A percentile compares a stretch with the other conserved stretches of the same genome.
phyloP scores from a whole-genome alignment of 1,140 invertebrate species.

The Hylyphantes graminicola region DNA sequence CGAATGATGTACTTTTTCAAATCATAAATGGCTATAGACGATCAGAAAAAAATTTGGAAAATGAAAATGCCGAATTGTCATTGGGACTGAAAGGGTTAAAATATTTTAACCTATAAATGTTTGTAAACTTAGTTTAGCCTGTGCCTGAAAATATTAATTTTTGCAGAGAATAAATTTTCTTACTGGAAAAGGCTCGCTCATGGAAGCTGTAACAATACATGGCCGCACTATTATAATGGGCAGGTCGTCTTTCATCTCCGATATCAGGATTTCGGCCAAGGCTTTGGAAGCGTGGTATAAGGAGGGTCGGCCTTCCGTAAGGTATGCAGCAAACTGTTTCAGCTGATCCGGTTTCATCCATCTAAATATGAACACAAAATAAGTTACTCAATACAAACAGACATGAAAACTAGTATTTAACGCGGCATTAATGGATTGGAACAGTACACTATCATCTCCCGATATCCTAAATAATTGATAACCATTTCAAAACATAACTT shows the following conservation, averaged over 20 bases:
- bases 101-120: neutral
- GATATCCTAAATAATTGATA: no score
- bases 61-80: no score
- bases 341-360: constrained; percentile 70
- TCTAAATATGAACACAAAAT: constrained; percentile 23
- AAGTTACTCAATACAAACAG: no score
- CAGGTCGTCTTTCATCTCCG: constrained; percentile 66
- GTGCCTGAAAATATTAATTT: neutral
- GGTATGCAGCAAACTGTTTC: constrained; percentile 39
- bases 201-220: constrained; percentile 73
- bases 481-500: no score
- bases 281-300: constrained; percentile 71
- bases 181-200: constrained; percentile 71
- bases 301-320: constrained; percentile 65
- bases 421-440: no score
- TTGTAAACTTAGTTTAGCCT: neutral
- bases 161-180: constrained; percentile 4
- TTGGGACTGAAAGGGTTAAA: no score
- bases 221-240: constrained; percentile 72
- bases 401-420: no score
- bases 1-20: no score
- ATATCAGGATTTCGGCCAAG: constrained; percentile 68
- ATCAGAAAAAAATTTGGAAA: no score
- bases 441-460: no score
- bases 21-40: no score